phyloP scores from a whole-genome alignment of 2,888 invertebrate species.

The Drosophila austrosaltans region DNA sequence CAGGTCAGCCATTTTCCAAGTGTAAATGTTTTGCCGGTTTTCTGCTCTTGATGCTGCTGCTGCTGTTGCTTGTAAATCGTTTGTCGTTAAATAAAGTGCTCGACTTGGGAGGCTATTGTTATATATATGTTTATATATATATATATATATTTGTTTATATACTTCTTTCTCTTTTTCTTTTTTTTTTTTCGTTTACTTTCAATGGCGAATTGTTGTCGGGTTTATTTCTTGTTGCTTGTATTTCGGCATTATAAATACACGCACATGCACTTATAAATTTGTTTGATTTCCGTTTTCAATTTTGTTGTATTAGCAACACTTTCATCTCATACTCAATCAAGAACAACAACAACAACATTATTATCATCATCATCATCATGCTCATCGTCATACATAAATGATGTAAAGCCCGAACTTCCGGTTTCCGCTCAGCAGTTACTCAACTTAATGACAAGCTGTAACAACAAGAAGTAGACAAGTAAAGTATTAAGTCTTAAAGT shows the following conservation, averaged over 20 bases:
- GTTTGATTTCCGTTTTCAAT: conserved; percentile 50
- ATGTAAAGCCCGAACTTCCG: conserved; percentile 49
- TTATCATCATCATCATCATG: background rate
- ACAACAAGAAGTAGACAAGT: background rate
- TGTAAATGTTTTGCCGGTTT: conserved; percentile 20
- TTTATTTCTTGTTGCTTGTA: conserved; percentile 30
- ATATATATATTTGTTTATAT: background rate
- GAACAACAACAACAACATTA: background rate
- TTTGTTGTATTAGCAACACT: conserved; percentile 50
- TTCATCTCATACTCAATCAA: conserved; percentile 20
- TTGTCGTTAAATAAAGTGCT: conserved; percentile 23
- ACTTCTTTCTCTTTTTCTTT: background rate
- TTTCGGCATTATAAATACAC: conserved; percentile 20
- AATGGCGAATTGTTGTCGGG: conserved; percentile 25
- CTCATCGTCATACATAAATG: conserved; percentile 1
- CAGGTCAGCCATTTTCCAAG: conserved; percentile 86
- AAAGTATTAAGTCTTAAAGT: conserved; percentile 3
- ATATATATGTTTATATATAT: background rate
- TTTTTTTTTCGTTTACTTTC: conserved; percentile 21
- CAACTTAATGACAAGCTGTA: background rate
- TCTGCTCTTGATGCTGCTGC: conserved; percentile 14
- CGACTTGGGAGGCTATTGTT: conserved; percentile 17
- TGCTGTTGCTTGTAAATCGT: conserved; percentile 13
- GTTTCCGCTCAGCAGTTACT: conserved; percentile 45
- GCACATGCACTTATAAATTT: conserved; percentile 27